Base-by-base conservation (phyloP, 1,140 invertebrate species). In the Philotrypesis tridentata region DNA sequence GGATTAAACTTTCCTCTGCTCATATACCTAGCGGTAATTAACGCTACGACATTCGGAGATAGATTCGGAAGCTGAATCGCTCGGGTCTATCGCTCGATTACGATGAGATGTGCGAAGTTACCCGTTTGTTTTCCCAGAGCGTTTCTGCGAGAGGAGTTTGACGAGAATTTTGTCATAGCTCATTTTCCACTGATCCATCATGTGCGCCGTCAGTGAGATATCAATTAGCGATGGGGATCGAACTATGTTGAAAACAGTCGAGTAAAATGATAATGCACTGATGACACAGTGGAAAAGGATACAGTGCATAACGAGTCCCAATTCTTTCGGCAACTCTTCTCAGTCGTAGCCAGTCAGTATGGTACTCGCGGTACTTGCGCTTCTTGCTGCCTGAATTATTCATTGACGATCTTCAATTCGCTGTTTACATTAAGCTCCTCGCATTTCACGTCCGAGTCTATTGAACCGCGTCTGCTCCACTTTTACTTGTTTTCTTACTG, bases 381-480 rank as follows among this genome's bases (percentile, higher is more conserved):
- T n/a, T n/a, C 67, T n/a, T 31, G 48, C 17, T 31, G 17, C 37
- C n/a, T 70, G 67, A 70, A 70, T 70, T 33, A 70, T 70, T 70
- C 67, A 70, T 70, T 0, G 31, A 9, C 11, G 31, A 33, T 70
- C 67, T 33, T 23, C 67, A 70, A 70, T 70, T 31, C 21, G n/a
- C 27, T 37, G 31, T 70, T 70, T 70, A 70, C 31, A 37, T 37
- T 70, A 31, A 31, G 29, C 67, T 21, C 27, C 37, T 37, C 67
- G 31, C 21, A 11, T 11, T 70, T 33, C 14, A 31, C 14, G 37
- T 70, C 27, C 17, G n/a, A 55, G 48, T 55, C 7, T 17, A 17
- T 55, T 17, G 48, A 55, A n/a, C 48, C 48, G 17, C 17, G 7
- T 21, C 48, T 55, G 48, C 48, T 55, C 48, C 7, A 55, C 48